Percentiles rank a stretch among this genome's conserved stretches.
These are phyloP conservation scores for Salpingus planirostris DNA, from an alignment of 2,888 invertebrate species.

Conservation along the genomic window DNA sequence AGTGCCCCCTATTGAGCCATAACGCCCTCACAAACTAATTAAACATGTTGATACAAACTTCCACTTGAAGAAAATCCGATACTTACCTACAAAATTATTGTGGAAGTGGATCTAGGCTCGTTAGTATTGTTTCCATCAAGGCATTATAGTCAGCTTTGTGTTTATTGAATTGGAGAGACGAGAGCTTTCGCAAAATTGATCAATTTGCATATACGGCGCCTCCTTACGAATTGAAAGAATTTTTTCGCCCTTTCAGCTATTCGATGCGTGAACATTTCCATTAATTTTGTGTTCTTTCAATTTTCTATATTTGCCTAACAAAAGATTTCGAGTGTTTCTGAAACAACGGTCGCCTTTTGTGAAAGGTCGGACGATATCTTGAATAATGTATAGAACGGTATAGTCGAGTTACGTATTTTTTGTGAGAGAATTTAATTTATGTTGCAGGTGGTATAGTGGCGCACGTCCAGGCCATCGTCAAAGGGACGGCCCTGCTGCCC, in stretches of 20 bases:
- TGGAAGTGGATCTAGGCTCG: too few species aligned
- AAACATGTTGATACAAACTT: too few species aligned
- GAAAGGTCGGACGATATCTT: conserved; percentile 7
- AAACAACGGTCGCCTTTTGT: conserved; percentile 10
- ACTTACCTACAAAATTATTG: too few species aligned
- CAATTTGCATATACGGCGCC: conserved; percentile 2
- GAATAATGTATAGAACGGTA: conserved; percentile 13
- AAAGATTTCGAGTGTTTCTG: conserved; percentile 10
- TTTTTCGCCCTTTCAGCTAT: conserved; percentile 4
- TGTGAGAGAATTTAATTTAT: conserved; percentile 20
- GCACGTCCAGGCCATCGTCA: conserved; percentile 63
- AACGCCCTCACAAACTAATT: too few species aligned
- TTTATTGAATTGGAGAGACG: too few species aligned
- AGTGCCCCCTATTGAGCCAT: too few species aligned
- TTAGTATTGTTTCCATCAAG: too few species aligned
- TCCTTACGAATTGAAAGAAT: conserved; percentile 1
- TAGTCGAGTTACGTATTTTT: conserved; percentile 5
- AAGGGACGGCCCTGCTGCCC: conserved; percentile 71
- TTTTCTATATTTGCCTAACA: conserved; percentile 12
- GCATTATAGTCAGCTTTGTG: too few species aligned
- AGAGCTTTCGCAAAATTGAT: neutral
- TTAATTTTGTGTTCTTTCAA: conserved; percentile 12
- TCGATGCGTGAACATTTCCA: conserved; percentile 10
- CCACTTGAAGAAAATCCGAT: too few species aligned
- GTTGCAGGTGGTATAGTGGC: conserved; percentile 36